Percentiles rank a stretch among this genome's conserved stretches.
These are phyloP conservation scores for Autographa pulchrina DNA, from an alignment of 2,888 invertebrate genomes.

Conservation along the genomic window DNA sequence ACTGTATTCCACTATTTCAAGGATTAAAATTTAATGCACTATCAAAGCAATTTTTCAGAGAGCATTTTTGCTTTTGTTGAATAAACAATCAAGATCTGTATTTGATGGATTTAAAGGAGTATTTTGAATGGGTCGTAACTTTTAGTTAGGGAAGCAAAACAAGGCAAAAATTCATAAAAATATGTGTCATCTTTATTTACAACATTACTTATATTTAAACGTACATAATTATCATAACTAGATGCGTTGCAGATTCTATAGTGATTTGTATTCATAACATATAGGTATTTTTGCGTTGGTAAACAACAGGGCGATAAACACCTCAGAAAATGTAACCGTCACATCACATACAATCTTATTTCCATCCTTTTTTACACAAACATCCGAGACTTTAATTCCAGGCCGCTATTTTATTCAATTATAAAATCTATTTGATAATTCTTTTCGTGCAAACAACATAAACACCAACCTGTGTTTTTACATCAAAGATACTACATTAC, in stretches of 20 bases:
- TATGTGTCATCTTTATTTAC: constrained; percentile 61
- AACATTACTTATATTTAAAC: constrained; percentile 43
- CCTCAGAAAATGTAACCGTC: constrained; percentile 13
- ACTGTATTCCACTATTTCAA: constrained; percentile 31
- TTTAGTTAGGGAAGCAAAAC: constrained; percentile 29
- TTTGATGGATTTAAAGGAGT: neutral
- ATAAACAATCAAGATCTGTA: constrained; percentile 17
- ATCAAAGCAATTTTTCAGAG: neutral
- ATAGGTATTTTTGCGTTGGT: constrained; percentile 13
- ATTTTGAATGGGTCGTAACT: neutral
- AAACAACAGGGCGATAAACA: constrained; percentile 18
- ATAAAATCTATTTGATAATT: constrained; percentile 9
- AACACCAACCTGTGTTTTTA: neutral
- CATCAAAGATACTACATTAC: neutral
- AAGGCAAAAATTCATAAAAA: constrained; percentile 51
- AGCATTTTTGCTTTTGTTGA: constrained; percentile 13
- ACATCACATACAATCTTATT: constrained; percentile 4
- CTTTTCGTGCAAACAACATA: neutral
- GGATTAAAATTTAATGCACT: constrained; percentile 12
- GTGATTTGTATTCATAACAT: constrained; percentile 36
- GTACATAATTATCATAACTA: constrained; percentile 38
- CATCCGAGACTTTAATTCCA: constrained; percentile 14
- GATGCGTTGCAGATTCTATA: constrained; percentile 38
- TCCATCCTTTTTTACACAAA: constrained; percentile 14
- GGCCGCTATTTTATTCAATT: constrained; percentile 15